Evolutionary conservation across 2,888 invertebrate species (phyloP).

Genomic region (Cetonia aurata): DNA sequence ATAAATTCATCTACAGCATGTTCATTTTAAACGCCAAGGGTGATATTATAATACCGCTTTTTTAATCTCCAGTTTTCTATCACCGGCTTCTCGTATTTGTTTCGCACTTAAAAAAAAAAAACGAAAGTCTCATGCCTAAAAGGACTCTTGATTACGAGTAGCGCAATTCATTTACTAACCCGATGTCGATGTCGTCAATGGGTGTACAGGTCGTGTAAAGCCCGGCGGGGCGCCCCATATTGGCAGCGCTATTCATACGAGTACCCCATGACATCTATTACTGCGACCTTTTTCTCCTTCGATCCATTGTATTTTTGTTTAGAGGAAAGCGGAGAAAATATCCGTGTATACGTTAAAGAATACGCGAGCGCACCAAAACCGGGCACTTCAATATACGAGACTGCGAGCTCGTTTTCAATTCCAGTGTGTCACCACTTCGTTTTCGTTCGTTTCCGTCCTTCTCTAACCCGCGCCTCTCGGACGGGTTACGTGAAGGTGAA

Average conservation of each 20-base stretch:
- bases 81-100: neutral
- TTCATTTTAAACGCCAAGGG: too few relatives aligned
- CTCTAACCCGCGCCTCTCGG: constrained; percentile 19
- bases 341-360: constrained; percentile 12
- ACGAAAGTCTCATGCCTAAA: constrained; percentile 31
- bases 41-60: neutral
- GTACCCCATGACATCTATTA: constrained; percentile 63
- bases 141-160: constrained; percentile 41
- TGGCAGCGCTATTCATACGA: constrained; percentile 59
- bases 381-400: constrained; percentile 38
- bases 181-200: constrained; percentile 64
- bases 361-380: constrained; percentile 30
- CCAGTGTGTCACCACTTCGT: neutral
- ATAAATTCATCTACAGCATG: too few relatives aligned
- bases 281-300: constrained; percentile 59
- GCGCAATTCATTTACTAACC: constrained; percentile 43
- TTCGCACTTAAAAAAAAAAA: constrained; percentile 30
- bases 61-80: neutral
- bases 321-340: constrained; percentile 22
- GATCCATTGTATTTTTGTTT: constrained; percentile 52
- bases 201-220: constrained; percentile 59
- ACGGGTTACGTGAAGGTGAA: constrained; percentile 9
- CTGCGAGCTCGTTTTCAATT: neutral
- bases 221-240: constrained; percentile 61
- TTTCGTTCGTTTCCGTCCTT: constrained; percentile 39